phyloP scores from a whole-genome alignment of 2,888 invertebrate species.

The Nemurella pictetii region DNA sequence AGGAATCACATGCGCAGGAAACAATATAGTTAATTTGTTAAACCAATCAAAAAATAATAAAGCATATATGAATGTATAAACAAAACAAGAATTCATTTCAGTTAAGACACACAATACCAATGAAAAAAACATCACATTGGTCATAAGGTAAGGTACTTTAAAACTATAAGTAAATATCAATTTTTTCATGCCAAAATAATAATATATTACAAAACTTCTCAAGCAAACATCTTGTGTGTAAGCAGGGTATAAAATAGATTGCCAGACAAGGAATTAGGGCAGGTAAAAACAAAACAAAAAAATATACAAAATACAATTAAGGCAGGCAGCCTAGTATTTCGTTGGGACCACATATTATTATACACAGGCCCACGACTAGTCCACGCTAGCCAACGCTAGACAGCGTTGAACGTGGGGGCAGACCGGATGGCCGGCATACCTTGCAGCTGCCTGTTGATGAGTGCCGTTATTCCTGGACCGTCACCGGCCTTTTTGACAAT shows the following conservation, averaged over 20 bases:
- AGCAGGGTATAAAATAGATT: neutral
- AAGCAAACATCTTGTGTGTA: neutral
- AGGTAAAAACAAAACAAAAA: neutral
- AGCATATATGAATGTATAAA: neutral
- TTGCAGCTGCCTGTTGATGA: slow-evolving; percentile 76
- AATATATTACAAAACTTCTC: neutral
- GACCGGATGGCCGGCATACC: slow-evolving; percentile 55
- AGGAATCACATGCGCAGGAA: slow-evolving; percentile 1
- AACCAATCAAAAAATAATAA: neutral
- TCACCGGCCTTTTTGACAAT: slow-evolving; percentile 75
- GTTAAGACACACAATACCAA: neutral
- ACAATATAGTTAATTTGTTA: slow-evolving; percentile 5
- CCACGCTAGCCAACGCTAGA: no score
- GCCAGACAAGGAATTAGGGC: neutral
- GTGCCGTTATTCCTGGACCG: slow-evolving; percentile 75
- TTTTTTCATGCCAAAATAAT: neutral
- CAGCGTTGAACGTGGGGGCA: no score
- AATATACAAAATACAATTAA: no score
- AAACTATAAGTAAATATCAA: neutral
- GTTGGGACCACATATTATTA: no score
- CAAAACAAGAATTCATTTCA: neutral
- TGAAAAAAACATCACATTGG: neutral
- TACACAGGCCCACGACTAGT: no score
- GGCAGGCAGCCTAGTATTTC: no score
- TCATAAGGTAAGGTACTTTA: neutral